A percentile compares a stretch with the other conserved stretches of the same genome.
Conservation (phyloP, 2,888 invertebrate species). For the Drosophila vallismaia region DNA sequence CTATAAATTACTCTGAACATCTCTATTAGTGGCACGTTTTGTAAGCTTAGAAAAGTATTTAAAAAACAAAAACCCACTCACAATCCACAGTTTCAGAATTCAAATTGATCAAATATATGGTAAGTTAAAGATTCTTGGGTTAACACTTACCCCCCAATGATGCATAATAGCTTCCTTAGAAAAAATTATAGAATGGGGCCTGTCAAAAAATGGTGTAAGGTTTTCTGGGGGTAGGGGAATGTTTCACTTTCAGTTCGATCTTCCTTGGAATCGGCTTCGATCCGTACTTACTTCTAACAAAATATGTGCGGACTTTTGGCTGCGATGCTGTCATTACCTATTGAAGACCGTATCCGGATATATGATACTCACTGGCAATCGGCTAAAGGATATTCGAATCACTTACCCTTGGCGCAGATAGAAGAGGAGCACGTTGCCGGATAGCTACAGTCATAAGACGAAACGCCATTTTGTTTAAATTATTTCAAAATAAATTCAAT, state of each 20-base stretch:
- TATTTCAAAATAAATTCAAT: not conserved
- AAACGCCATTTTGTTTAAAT: conserved; percentile 40
- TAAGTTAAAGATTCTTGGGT: not conserved
- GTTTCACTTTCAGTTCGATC: not conserved
- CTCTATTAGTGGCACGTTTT: conserved; percentile 26
- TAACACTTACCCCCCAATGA: conserved; percentile 67
- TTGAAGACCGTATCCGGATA: not conserved
- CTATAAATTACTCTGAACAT: conserved; percentile 21
- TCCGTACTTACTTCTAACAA: conserved; percentile 14
- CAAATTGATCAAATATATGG: not conserved
- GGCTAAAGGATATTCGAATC: not conserved
- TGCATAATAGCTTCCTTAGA: conserved; percentile 38
- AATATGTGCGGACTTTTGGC: conserved; percentile 1
- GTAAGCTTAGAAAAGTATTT: conserved; percentile 26
- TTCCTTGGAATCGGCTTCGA: not conserved
- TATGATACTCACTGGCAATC: not conserved
- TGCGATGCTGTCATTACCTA: not conserved
- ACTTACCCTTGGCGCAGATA: conserved; percentile 39
- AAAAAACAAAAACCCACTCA: not conserved
- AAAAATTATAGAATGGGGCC: conserved; percentile 46
- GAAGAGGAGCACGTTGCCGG: conserved; percentile 1
- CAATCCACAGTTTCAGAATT: not conserved
- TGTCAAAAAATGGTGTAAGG: conserved; percentile 38
- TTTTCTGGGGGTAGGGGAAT: conserved; percentile 33
- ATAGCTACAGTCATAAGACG: conserved; percentile 14